Evolutionary conservation across 2,113 vertebrate species (phyloP).

Genomic region (Electrona antarctica): DNA sequence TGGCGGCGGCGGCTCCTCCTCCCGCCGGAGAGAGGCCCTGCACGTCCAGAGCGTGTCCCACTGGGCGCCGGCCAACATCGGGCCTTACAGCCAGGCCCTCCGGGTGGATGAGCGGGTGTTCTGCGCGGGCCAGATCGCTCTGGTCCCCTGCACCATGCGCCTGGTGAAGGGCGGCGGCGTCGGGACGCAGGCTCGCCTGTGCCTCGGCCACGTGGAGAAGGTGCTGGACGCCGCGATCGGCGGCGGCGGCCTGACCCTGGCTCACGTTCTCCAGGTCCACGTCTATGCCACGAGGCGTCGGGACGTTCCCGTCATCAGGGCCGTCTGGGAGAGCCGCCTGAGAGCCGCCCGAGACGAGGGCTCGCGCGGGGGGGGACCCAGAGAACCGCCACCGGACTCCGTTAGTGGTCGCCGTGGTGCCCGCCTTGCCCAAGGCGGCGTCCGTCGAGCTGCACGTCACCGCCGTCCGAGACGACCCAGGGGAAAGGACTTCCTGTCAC

Average conservation of each 20-base stretch:
- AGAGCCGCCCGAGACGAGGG: neutral
- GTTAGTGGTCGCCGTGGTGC: conserved; percentile 71
- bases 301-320: conserved; percentile 57
- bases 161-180: conserved; percentile 59
- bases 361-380: conserved; percentile 39
- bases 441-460: conserved; percentile 82
- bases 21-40: conserved; percentile 79
- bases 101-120: conserved; percentile 80
- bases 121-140: conserved; percentile 76
- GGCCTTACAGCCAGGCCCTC: conserved; percentile 87
- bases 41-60: conserved; percentile 89
- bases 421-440: conserved; percentile 81
- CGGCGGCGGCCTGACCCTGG: conserved; percentile 34
- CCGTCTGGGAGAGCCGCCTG: conserved; percentile 50
- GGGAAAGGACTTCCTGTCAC: conserved; percentile 67
- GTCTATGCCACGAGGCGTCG: conserved; percentile 68
- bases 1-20: conserved; percentile 2
- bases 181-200: conserved; percentile 50
- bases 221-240: conserved; percentile 72
- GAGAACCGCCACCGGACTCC: conserved; percentile 31
- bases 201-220: conserved; percentile 67
- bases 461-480: conserved; percentile 75
- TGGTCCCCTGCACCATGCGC: conserved; percentile 75
- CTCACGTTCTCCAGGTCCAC: conserved; percentile 65
- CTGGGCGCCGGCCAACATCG: conserved; percentile 87